Evolutionary conservation across 1,140 invertebrate genomes (phyloP).

Genomic region (Mya arenaria): DNA sequence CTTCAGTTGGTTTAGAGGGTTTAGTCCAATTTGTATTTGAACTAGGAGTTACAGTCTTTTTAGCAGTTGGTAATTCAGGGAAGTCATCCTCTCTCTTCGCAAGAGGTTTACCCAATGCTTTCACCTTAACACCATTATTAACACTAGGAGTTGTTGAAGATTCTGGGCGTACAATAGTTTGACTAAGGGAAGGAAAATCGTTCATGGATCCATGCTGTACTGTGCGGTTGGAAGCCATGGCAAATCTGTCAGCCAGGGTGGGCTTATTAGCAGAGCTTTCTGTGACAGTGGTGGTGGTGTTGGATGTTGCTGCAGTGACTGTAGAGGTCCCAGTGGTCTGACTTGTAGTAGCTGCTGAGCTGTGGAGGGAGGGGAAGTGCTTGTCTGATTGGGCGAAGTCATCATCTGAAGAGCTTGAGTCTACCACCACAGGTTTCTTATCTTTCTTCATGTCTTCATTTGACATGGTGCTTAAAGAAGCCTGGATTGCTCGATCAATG

Average conservation of each 20-base stretch:
- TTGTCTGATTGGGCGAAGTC: constrained; percentile 55
- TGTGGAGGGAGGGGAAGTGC: constrained; percentile 59
- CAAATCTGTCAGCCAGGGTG: constrained; percentile 65
- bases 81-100: constrained; percentile 58
- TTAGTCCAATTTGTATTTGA: too few species aligned
- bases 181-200: constrained; percentile 76
- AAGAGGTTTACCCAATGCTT: background rate
- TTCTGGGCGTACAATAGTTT: too few species aligned
- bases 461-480: constrained; percentile 66
- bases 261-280: constrained; percentile 16
- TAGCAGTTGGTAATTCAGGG: constrained; percentile 55
- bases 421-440: constrained; percentile 37
- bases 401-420: constrained; percentile 43
- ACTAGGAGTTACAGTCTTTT: background rate
- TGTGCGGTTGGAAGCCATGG: constrained; percentile 62
- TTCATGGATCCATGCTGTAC: constrained; percentile 67
- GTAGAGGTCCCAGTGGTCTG: background rate
- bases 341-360: background rate
- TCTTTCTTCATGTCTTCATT: constrained; percentile 55
- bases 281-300: background rate
- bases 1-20: background rate
- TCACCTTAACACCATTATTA: too few species aligned
- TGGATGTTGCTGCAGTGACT: constrained; percentile 2
- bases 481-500: constrained; percentile 67
- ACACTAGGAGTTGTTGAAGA: too few species aligned